Base-by-base conservation (phyloP, 1,140 invertebrate species). In the Hylyphantes graminicola region DNA sequence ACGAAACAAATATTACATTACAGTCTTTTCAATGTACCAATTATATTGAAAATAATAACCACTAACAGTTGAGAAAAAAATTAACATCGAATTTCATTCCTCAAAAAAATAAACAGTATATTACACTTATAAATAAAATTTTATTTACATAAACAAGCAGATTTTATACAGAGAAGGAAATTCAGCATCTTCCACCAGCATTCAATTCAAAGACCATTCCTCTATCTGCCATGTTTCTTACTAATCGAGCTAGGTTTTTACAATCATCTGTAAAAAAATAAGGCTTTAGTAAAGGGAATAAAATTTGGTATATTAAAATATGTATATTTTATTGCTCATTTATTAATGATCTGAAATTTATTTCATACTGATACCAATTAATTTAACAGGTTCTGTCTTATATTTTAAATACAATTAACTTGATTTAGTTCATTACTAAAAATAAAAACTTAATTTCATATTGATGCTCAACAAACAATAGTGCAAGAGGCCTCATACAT, bases 231-330 rank as follows among this genome's bases (percentile, higher is more conserved):
- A 91, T 78, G 65, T 87, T 87, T 74, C 85, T 87, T 55, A 90
- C 65, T 51, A 91, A 88, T 54, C 87, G 88, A 9, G 88, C 88
- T 83, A 90, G 90, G 85, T 91, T 91, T 78, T 86, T 88, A 77
- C 89, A 90, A 85, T 91, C 90, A 89, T 91, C 90, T 90, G 86
- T 35, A 88, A 88, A 70, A 8, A 17, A 70, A 53, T 11, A 53
- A 54, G 2, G 50, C 9, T 10, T n/a, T 6, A 21, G 11, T 19
- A 21, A 8, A 65, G 8, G 6, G 57, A 59, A 4, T 59, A 59
- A 13, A 59, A 59, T 13, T 13, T 7, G 3, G n/a, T n/a, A 59
- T 59, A 9, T 13, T 59, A 59, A 59, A n/a, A 59, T 4, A 59
- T 59, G 12, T 59, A 59, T 3, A 59, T 59, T n/a, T 59, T 4